These are phyloP conservation scores for Regulus satrapa DNA, from an alignment of 2,113 vertebrate species.

Conservation along the genomic window DNA sequence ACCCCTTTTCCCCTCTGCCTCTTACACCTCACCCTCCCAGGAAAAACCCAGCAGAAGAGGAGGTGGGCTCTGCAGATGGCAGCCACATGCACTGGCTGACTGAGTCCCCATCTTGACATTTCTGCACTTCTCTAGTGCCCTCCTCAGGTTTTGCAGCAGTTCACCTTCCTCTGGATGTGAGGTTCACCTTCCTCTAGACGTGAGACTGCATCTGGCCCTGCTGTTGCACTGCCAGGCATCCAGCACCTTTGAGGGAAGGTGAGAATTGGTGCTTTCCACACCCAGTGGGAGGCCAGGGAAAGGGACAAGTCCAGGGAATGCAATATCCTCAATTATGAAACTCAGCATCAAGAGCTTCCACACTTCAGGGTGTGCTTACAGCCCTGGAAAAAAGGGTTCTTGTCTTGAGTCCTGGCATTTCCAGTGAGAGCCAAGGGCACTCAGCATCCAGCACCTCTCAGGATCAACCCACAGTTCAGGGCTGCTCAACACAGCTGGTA, in stretches of 20 bases:
- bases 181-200: background rate
- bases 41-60: background rate
- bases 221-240: background rate
- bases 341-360: background rate
- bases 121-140: slow-evolving; percentile 51
- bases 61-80: background rate
- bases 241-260: background rate
- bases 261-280: background rate
- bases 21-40: background rate
- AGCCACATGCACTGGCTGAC: background rate
- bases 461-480: background rate
- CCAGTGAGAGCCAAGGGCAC: background rate
- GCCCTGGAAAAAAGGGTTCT: background rate
- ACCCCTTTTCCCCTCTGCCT: accelerated
- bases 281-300: background rate
- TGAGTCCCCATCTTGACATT: accelerated
- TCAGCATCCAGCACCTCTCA: background rate
- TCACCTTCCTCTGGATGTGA: background rate
- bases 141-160: slow-evolving; percentile 42
- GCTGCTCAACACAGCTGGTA: background rate
- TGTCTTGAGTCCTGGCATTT: accelerated
- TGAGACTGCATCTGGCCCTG: background rate
- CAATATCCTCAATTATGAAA: background rate
- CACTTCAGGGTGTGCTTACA: background rate
- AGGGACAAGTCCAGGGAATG: background rate